These are phyloP conservation scores for Xenopus borealis DNA, from an alignment of 2,113 vertebrate species.

Conservation along the genomic window DNA sequence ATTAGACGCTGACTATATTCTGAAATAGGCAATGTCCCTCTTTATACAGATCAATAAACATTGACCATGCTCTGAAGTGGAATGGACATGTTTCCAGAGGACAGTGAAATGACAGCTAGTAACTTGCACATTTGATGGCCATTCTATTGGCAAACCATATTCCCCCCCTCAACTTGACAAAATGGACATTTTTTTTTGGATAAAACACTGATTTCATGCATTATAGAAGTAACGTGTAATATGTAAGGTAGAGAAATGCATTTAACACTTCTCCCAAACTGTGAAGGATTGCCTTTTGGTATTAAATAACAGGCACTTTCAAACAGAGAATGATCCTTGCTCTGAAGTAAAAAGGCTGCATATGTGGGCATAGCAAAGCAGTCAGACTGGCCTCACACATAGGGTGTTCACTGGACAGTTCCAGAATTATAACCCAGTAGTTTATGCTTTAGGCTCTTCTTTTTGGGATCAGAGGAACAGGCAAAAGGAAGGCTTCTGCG, in stretches of 20 bases:
- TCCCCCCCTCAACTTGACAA: slow-evolving; percentile 7
- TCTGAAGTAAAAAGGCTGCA: slow-evolving; percentile 9
- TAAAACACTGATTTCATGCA: slow-evolving; percentile 26
- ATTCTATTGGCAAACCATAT: background rate
- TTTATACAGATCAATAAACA: no score
- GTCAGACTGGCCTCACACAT: slow-evolving; percentile 2
- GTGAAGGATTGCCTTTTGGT: slow-evolving; percentile 1
- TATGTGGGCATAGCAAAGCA: slow-evolving; percentile 1
- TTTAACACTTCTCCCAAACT: slow-evolving; percentile 9
- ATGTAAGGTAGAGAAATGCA: slow-evolving; percentile 4
- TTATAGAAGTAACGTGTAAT: background rate
- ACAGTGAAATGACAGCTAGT: background rate
- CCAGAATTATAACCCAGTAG: background rate
- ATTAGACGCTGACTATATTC: no score
- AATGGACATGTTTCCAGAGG: background rate
- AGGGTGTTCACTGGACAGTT: background rate
- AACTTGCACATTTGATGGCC: background rate
- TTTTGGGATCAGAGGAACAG: slow-evolving; percentile 9
- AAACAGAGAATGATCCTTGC: slow-evolving; percentile 11
- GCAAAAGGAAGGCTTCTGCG: slow-evolving; percentile 7
- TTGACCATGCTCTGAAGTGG: background rate
- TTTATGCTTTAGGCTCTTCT: background rate
- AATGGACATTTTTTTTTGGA: background rate
- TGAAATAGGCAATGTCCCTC: no score
- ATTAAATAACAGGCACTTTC: slow-evolving; percentile 34